Evolutionary conservation across 2,888 invertebrate genomes (phyloP).

Genomic region (Xanthia icteritia): DNA sequence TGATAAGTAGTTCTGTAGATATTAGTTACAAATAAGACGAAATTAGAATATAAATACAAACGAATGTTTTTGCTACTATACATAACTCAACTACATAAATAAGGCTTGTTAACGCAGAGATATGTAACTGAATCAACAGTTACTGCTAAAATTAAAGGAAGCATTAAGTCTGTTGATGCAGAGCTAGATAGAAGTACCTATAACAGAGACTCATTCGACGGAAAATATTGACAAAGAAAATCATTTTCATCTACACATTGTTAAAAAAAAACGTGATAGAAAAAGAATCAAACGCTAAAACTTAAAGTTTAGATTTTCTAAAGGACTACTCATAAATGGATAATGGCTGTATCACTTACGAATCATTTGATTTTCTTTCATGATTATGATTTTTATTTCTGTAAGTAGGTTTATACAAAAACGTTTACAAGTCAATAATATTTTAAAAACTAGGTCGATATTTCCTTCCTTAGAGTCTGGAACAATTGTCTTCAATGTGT

Average conservation of each 20-base stretch:
- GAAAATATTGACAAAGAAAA: background rate
- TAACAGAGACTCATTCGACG: background rate
- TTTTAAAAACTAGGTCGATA: too few species aligned
- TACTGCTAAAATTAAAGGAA: too few species aligned
- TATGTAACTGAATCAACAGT: background rate
- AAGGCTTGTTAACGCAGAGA: too few species aligned
- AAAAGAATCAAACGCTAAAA: background rate
- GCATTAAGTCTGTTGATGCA: background rate
- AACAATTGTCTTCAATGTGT: too few species aligned
- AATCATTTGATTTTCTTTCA: background rate
- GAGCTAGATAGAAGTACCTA: background rate
- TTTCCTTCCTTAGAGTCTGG: too few species aligned
- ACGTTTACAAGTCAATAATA: too few species aligned
- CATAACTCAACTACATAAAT: too few species aligned
- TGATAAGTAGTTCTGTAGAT: background rate
- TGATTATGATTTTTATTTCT: too few species aligned
- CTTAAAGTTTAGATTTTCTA: background rate
- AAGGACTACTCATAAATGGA: background rate
- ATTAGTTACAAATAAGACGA: constrained; percentile 5
- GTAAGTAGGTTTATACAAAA: too few species aligned
- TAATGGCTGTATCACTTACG: background rate
- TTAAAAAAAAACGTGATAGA: background rate
- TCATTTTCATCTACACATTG: background rate
- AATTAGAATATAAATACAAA: background rate
- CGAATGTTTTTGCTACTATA: background rate